phyloP scores from a whole-genome alignment of 2,888 invertebrate species.

The Amphimallon solstitiale region DNA sequence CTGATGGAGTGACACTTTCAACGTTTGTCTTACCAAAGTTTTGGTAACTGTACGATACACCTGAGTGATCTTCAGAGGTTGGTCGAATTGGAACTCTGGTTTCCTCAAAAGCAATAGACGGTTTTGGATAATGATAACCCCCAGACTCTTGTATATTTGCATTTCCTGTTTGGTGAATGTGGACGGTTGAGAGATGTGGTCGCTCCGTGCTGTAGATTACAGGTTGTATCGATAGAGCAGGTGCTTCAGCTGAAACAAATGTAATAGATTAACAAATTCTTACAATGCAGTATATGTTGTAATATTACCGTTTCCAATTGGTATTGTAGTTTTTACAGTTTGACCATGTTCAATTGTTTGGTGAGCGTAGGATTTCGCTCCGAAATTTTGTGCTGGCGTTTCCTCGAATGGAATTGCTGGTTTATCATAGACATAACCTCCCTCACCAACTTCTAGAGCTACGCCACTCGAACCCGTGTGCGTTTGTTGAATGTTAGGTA shows the following conservation, averaged over 20 bases:
- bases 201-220: not conserved
- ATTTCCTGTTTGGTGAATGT: not conserved
- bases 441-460: slow-evolving; percentile 28
- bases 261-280: not conserved
- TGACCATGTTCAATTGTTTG: slow-evolving; percentile 13
- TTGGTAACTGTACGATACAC: not conserved
- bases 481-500: slow-evolving; percentile 19
- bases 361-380: slow-evolving; percentile 18
- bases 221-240: not conserved
- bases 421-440: slow-evolving; percentile 60
- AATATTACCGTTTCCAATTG: not conserved
- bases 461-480: slow-evolving; percentile 15
- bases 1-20: not conserved
- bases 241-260: not conserved
- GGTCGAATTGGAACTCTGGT: slow-evolving; percentile 34
- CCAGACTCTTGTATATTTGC: slow-evolving; percentile 46
- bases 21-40: slow-evolving; percentile 35
- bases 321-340: slow-evolving; percentile 5
- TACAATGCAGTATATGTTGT: not conserved
- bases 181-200: not conserved
- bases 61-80: not conserved
- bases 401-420: slow-evolving; percentile 64
- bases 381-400: slow-evolving; percentile 41
- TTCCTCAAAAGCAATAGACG: slow-evolving; percentile 57
- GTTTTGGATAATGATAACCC: slow-evolving; percentile 56